Percentiles rank a stretch among this genome's conserved stretches.
Conservation (phyloP, 2,888 invertebrate species). For the Tyria jacobaeae region DNA sequence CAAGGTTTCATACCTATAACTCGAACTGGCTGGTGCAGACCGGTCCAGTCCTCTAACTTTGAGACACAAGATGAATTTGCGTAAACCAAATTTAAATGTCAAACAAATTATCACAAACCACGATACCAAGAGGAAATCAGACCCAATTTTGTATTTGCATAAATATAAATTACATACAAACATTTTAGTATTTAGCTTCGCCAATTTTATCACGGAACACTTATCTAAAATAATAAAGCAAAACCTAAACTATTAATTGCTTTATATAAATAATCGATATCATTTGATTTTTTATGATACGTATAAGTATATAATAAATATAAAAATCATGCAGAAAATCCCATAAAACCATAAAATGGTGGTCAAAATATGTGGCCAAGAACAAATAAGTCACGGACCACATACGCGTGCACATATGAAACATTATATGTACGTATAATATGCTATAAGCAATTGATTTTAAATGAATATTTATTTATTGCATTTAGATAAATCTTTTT, state of each 20-base stretch:
- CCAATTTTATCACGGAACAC: background rate
- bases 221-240: background rate
- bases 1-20: too few species aligned
- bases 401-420: background rate
- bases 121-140: too few species aligned
- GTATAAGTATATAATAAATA: background rate
- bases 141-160: too few species aligned
- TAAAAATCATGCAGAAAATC: slow-evolving; percentile 4
- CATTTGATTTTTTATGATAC: slow-evolving; percentile 7
- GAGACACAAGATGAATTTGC: too few species aligned
- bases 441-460: background rate
- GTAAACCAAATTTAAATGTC: too few species aligned
- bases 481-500: background rate
- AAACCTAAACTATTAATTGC: slow-evolving; percentile 2
- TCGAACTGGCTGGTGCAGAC: too few species aligned
- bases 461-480: slow-evolving; percentile 2
- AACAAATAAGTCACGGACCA: slow-evolving; percentile 5
- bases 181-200: background rate
- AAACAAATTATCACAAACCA: too few species aligned
- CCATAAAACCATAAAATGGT: slow-evolving; percentile 1
- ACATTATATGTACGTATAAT: background rate
- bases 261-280: background rate
- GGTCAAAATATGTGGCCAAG: slow-evolving; percentile 2
- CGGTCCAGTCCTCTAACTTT: too few species aligned
- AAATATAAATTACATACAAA: too few species aligned